Evolutionary conservation across 2,113 vertebrate species (phyloP).

Genomic region (Microtus ochrogaster): DNA sequence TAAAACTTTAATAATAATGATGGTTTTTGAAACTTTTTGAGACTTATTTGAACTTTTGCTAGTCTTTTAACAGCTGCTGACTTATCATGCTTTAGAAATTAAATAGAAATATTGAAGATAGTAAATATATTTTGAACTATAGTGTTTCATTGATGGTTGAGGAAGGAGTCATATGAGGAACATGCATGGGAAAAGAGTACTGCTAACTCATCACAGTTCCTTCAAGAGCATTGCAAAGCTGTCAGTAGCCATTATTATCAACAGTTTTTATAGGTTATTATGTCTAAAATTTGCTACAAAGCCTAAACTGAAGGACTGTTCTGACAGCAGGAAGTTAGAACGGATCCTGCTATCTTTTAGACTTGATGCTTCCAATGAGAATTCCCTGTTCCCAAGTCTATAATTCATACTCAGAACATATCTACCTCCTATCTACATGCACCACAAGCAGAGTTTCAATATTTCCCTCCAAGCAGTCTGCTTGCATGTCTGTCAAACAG

Average conservation of each 20-base stretch:
- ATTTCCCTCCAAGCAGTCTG: not conserved
- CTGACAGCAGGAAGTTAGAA: not conserved
- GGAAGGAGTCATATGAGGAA: not conserved
- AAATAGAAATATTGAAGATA: not conserved
- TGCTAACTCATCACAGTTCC: not conserved
- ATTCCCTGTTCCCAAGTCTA: too few species aligned
- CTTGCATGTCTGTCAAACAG: too few species aligned
- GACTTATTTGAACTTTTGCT: not conserved
- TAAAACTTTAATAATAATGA: constrained; percentile 6
- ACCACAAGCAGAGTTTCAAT: not conserved
- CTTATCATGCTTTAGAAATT: not conserved
- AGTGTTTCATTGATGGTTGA: not conserved
- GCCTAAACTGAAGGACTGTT: not conserved
- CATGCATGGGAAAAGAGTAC: too few species aligned
- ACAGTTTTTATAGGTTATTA: not conserved
- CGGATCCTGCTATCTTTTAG: not conserved
- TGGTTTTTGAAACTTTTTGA: not conserved
- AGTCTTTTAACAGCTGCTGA: not conserved
- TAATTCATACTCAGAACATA: not conserved
- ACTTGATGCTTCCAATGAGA: not conserved
- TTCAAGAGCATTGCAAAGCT: not conserved
- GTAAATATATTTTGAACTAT: not conserved
- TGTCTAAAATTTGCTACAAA: not conserved
- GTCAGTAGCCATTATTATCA: not conserved
- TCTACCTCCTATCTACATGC: too few species aligned